Percentiles rank a stretch among this genome's conserved stretches.
Evolutionary conservation across 2,797 vertebrate species (phyloP).

Genomic region (Ptychobarbus kaznakovi): DNA sequence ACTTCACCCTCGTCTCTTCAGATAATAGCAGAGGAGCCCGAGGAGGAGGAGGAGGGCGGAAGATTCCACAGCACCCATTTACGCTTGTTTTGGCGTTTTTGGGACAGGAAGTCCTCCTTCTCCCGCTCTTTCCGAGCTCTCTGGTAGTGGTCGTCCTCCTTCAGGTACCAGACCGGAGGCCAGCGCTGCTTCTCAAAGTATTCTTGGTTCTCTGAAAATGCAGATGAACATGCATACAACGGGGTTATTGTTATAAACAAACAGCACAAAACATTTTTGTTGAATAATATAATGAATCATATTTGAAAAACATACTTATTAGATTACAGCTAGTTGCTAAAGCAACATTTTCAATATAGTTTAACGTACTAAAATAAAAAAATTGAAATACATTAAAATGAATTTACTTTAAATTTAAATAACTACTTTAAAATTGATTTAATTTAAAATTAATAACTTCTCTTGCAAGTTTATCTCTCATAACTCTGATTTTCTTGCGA

Average conservation of each 20-base stretch:
- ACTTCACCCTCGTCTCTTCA: neutral
- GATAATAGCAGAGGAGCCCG: conserved; percentile 36
- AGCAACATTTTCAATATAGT: neutral
- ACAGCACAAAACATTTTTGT: neutral
- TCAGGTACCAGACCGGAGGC: conserved; percentile 79
- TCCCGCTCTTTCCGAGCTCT: conserved; percentile 75
- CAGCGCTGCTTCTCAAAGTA: conserved; percentile 77
- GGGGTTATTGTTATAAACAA: neutral
- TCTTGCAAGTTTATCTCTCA: no score
- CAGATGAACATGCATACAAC: neutral
- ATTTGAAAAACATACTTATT: neutral
- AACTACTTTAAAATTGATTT: no score
- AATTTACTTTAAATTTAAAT: no score
- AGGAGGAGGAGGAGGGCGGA: conserved; percentile 38
- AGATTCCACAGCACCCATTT: conserved; percentile 77
- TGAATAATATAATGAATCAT: neutral
- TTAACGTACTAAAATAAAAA: neutral
- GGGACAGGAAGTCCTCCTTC: conserved; percentile 71
- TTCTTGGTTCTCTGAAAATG: conserved; percentile 69
- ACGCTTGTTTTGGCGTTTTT: conserved; percentile 72
- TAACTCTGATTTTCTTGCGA: no score
- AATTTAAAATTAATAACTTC: no score
- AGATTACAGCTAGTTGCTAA: neutral
- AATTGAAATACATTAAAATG: neutral
- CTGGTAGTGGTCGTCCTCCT: conserved; percentile 78